These are phyloP conservation scores for Willowsia nigromaculata DNA, from an alignment of 2,888 invertebrate genomes.

Conservation along the genomic window DNA sequence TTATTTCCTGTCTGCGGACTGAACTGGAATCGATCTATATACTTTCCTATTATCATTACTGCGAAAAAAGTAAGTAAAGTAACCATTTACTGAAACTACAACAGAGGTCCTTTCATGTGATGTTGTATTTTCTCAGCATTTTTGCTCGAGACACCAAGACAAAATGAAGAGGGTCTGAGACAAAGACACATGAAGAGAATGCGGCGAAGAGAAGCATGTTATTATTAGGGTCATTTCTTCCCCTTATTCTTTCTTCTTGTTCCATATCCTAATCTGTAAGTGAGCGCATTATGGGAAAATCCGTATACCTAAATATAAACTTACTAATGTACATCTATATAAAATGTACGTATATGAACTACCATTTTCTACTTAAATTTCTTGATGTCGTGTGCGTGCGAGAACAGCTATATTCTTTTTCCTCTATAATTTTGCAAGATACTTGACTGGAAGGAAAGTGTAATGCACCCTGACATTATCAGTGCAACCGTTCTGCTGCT, in stretches of 20 bases:
- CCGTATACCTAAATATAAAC: too few relatives aligned
- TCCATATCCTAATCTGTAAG: background rate
- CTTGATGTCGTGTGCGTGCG: too few relatives aligned
- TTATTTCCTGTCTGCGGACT: background rate
- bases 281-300: background rate
- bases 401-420: background rate
- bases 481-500: background rate
- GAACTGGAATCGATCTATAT: background rate
- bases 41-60: background rate
- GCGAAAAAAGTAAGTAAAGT: background rate
- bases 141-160: background rate
- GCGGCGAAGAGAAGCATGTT: slow-evolving; percentile 4
- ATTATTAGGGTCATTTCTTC: slow-evolving; percentile 40
- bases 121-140: background rate
- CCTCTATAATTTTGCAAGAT: background rate
- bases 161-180: background rate
- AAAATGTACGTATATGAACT: too few relatives aligned
- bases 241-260: background rate
- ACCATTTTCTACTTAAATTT: background rate
- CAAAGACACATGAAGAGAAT: background rate
- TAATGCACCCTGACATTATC: slow-evolving; percentile 15
- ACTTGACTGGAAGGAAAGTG: background rate
- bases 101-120: background rate
- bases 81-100: background rate
- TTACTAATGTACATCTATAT: too few relatives aligned